phyloP scores from a whole-genome alignment of 2,113 vertebrate genomes.

The Forbesichthys agassizii region DNA sequence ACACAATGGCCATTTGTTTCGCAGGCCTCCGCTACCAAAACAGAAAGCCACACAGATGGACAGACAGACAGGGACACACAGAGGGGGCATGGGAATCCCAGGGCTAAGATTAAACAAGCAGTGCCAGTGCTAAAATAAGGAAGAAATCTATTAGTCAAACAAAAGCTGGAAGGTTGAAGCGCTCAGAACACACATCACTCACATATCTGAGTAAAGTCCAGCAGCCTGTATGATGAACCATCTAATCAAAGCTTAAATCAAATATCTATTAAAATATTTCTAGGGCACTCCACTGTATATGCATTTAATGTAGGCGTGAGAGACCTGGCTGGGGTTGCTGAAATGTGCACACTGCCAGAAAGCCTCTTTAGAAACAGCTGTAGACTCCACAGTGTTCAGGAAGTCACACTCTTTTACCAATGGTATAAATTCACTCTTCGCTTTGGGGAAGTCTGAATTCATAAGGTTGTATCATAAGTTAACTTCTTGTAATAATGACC shows the following conservation, averaged over 20 bases:
- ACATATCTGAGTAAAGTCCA: background rate
- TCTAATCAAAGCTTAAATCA: constrained; percentile 6
- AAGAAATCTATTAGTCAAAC: constrained; percentile 1
- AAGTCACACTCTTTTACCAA: constrained; percentile 72
- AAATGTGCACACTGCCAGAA: constrained; percentile 40
- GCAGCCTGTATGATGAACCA: background rate
- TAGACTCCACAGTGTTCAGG: constrained; percentile 50
- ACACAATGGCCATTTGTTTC: constrained; percentile 68
- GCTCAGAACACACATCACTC: background rate
- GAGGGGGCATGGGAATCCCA: constrained; percentile 16
- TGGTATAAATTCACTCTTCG: constrained; percentile 49
- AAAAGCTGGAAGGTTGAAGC: background rate
- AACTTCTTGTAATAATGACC: constrained; percentile 44
- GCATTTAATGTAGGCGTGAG: constrained; percentile 40
- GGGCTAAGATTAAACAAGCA: constrained; percentile 21
- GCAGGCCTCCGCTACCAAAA: constrained; percentile 43
- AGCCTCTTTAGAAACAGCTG: constrained; percentile 53
- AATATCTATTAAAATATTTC: constrained; percentile 4
- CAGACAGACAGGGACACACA: constrained; percentile 23
- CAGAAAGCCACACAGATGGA: constrained; percentile 52
- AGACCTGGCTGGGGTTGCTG: constrained; percentile 39
- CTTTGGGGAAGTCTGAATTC: constrained; percentile 53
- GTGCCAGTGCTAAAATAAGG: background rate
- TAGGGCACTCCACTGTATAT: constrained; percentile 14
- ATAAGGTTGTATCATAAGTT: constrained; percentile 34